phyloP scores from a whole-genome alignment of 2,888 invertebrate species.

The Parnassius orleans region DNA sequence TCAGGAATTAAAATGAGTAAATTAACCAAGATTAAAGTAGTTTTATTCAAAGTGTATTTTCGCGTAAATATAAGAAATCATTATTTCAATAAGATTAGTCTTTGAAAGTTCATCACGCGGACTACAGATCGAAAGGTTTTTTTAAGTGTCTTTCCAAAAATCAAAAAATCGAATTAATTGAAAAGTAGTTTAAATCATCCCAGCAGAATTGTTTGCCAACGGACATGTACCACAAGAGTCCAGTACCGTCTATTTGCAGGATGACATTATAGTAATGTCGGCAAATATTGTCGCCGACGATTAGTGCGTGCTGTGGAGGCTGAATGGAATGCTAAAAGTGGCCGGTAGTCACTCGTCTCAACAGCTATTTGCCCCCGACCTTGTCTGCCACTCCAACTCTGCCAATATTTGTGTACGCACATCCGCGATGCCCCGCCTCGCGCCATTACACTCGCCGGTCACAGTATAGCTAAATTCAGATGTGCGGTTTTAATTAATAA shows the following conservation, averaged over 20 bases:
- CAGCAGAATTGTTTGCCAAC: too few relatives aligned
- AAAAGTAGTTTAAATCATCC: too few relatives aligned
- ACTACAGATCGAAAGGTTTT: too few relatives aligned
- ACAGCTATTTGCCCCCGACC: constrained; percentile 41
- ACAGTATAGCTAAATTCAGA: constrained; percentile 7
- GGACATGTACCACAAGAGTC: too few relatives aligned
- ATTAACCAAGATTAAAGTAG: too few relatives aligned
- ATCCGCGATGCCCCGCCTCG: constrained; percentile 44
- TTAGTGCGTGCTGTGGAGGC: constrained; percentile 22
- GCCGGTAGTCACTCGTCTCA: constrained; percentile 13
- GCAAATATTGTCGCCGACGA: constrained; percentile 25
- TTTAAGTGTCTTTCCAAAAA: too few relatives aligned
- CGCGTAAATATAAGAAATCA: too few relatives aligned
- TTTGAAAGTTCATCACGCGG: too few relatives aligned
- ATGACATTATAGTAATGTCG: constrained; percentile 14
- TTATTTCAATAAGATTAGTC: too few relatives aligned
- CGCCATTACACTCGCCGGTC: constrained; percentile 33
- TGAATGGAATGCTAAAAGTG: constrained; percentile 28
- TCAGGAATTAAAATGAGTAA: too few relatives aligned
- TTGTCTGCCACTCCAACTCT: constrained; percentile 41
- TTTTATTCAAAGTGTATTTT: too few relatives aligned
- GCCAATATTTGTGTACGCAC: constrained; percentile 65
- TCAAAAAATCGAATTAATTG: too few relatives aligned
- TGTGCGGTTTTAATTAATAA: not conserved
- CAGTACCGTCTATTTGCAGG: constrained; percentile 1